Evolutionary conservation across 2,113 vertebrate genomes (phyloP).

Genomic region (Scortum barcoo): DNA sequence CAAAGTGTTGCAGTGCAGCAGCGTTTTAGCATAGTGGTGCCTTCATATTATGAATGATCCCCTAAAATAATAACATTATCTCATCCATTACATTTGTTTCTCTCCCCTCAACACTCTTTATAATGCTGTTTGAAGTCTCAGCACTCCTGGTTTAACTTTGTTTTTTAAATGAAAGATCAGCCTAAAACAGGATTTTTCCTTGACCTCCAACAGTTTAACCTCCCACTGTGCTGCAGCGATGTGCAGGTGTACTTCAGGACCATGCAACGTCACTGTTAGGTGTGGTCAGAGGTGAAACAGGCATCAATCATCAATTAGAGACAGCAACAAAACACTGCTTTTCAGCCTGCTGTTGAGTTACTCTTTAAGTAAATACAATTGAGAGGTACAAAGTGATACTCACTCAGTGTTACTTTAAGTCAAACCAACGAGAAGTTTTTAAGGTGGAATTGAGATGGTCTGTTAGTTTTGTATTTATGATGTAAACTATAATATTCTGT

Average conservation of each 20-base stretch:
- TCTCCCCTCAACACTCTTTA: conserved; percentile 4
- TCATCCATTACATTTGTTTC: conserved; percentile 33
- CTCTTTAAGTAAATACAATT: background rate
- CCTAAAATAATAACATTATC: conserved; percentile 30
- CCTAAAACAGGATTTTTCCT: background rate
- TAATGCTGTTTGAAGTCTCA: background rate
- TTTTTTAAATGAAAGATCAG: background rate
- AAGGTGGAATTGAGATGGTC: background rate
- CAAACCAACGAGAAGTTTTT: background rate
- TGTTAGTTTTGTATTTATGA: background rate
- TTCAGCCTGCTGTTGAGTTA: background rate
- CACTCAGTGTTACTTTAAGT: background rate
- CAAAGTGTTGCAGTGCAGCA: conserved; percentile 30
- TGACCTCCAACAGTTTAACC: background rate
- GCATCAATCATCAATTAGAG: background rate
- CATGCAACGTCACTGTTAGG: no score
- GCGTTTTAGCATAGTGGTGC: background rate
- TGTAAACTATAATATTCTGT: background rate
- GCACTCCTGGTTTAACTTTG: conserved; percentile 14
- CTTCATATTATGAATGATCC: conserved; percentile 22
- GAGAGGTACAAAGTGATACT: conserved; percentile 10
- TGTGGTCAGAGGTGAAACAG: background rate
- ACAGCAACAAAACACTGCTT: background rate
- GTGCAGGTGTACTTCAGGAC: background rate
- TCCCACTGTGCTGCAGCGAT: background rate